phyloP scores from a whole-genome alignment of 2,888 invertebrate species.

The Belgica antarctica region DNA sequence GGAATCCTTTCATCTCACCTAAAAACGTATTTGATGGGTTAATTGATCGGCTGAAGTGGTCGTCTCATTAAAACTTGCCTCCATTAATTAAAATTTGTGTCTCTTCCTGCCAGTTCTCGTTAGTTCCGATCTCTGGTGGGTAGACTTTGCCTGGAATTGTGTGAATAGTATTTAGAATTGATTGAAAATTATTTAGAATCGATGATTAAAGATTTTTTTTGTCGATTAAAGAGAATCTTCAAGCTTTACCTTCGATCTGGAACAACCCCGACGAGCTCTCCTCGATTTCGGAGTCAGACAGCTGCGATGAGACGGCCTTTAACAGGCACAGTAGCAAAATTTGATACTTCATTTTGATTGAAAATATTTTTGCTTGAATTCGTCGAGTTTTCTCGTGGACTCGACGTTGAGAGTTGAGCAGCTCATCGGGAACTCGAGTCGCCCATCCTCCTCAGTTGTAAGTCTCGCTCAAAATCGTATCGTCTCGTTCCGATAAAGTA shows the following conservation, averaged over 20 bases:
- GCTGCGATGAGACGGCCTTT: not conserved
- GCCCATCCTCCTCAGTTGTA: no score
- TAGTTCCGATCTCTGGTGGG: conserved; percentile 21
- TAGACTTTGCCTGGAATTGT: conserved; percentile 31
- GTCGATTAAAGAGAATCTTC: no score
- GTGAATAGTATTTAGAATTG: no score
- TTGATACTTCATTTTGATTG: not conserved
- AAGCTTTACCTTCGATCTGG: no score
- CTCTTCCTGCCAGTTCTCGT: conserved; percentile 32
- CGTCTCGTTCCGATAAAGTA: no score
- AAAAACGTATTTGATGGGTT: not conserved
- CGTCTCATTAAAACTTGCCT: conserved; percentile 10
- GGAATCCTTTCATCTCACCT: conserved; percentile 82
- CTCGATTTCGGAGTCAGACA: conserved; percentile 18
- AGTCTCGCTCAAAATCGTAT: no score
- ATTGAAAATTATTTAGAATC: no score
- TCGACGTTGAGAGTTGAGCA: no score
- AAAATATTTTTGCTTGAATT: no score
- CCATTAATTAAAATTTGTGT: conserved; percentile 27
- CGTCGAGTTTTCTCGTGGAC: no score
- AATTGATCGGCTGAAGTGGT: not conserved
- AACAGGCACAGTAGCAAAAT: not conserved
- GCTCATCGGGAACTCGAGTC: no score
- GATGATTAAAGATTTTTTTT: no score
- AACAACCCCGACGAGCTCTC: not conserved